Evolutionary conservation across 2,797 vertebrate species (phyloP), one percentile per base, ranked within the genome.

Genomic region (Pelochelys cantorii): DNA sequence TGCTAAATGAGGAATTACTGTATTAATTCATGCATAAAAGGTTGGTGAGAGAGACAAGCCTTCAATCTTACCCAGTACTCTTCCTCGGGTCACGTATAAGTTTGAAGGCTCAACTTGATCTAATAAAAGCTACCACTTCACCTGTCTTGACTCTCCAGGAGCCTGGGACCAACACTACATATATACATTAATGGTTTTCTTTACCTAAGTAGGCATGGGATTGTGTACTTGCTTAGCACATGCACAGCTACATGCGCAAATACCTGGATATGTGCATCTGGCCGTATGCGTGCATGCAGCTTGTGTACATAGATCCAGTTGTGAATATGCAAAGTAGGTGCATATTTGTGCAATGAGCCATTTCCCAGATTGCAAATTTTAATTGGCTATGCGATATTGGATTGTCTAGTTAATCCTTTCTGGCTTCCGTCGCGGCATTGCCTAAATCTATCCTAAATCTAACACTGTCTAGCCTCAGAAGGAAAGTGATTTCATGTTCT

Each of bases 361-460:
- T 85, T 84, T 89, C 68, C 56, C 65, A 3, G 60, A 12, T 29
- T 89, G 54, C 42, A 20, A n/a, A 13, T 92, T 83, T 65, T 65
- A 65, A 65, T 65, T 65, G 29, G 29, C 31, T 78, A 25, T 88
- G 74, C 1, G 52, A 37, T 75, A 25, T 89, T 23, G 53, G 65
- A 34, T 74, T 92, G 82, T 60, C 31, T 65, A 31, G 29, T 65
- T 65, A 65, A 65, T 31, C 29, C 29, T 65, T 65, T 65, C 60
- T 31, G 31, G 65, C 57, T 95, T 94, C 74, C 42, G 86, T 91
- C 86, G 29, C 62, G 62, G 10, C 83, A 17, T 89, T 92, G 62
- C 82, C 88, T 81, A 93, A 95, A 81, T 75, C 52, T 48, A 84
- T 96, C 42, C 87, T 80, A 94, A 95, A 94, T 92, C 68, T 78